Evolutionary conservation across 2,888 invertebrate species (phyloP), one percentile per base, ranked within the genome.

Genomic region (Hoplodrina blanda): DNA sequence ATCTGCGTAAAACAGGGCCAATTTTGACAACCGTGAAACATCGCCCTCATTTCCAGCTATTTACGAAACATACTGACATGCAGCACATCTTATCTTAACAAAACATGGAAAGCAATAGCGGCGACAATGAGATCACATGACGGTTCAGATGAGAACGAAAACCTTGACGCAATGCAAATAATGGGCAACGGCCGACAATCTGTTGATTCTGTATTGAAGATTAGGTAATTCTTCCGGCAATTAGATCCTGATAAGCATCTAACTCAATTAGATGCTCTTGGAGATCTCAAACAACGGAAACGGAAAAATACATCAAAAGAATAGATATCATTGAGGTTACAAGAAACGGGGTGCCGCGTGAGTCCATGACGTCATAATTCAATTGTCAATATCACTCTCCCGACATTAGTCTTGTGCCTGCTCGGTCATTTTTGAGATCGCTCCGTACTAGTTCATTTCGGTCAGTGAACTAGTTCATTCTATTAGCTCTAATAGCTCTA

Each of bases 171-270:
- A 70, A 72, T 55, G 62, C 61, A 72, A 81, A 74, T 64, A 74
- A 44, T 69, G 66, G 72, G 52, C 73, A 71, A 69, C 56, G 66
- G 69, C 71, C 78, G 69, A 83, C 68, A 69, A 75, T 75, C 68
- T 62, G 74, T 57, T 81, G 65, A 72, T 73, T 78, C 68, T 64
- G 69, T 57, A 72, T 62, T 55, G 62, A 69, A 68, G 68, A 78
- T 76, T 72, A 46, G 46, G 46, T 17, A 82, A 84, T 69, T 76
- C 85, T 76, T 75, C 76, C 74, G 69, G 57, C 76, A 82, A 84
- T 84, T 84, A 80, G 71, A 74, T 62, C 67, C 37, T 65, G 65
- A 73, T 71, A 71, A 67, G 52, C 15, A 37, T 56, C 44, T 19
- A 50, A 62, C 60, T 75, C 72, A 76, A 81, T 84, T 84, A 76